A percentile compares a stretch with the other conserved stretches of the same genome.
phyloP scores from a whole-genome alignment of 2,797 vertebrate genomes.

The Schizopygopsis pylzovi region DNA sequence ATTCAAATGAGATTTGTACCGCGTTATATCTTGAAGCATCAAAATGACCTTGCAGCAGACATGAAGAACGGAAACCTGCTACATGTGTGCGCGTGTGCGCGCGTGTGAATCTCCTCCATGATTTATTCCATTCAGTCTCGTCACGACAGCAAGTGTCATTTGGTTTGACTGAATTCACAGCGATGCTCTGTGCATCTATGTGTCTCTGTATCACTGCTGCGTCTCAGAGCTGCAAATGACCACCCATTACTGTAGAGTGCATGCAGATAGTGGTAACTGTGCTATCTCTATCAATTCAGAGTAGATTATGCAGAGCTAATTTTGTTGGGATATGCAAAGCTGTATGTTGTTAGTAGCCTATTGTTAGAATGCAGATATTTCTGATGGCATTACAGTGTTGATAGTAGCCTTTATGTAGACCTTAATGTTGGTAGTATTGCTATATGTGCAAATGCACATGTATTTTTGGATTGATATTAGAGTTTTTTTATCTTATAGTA shows the following conservation, averaged over 20 bases:
- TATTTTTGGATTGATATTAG: background rate
- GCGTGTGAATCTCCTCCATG: background rate
- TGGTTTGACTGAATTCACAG: slow-evolving; percentile 5
- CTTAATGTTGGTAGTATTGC: background rate
- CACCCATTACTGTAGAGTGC: background rate
- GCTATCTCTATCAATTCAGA: no score
- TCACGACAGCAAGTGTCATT: slow-evolving; percentile 54
- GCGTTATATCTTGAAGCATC: slow-evolving; percentile 38
- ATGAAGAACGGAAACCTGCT: slow-evolving; percentile 58
- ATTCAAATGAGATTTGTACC: background rate
- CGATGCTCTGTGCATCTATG: background rate
- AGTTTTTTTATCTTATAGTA: background rate
- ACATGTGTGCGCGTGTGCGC: slow-evolving; percentile 24
- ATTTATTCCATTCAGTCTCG: slow-evolving; percentile 46
- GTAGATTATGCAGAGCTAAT: background rate
- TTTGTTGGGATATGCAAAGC: background rate
- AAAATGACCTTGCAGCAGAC: slow-evolving; percentile 79
- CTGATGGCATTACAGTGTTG: background rate
- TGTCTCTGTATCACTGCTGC: background rate
- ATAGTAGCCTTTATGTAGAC: background rate
- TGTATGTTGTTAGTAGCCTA: background rate
- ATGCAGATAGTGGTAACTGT: background rate
- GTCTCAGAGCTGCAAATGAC: background rate
- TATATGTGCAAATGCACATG: background rate
- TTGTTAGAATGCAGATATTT: background rate